Evolutionary conservation across 2,888 invertebrate species (phyloP), one percentile per base, ranked within the genome.

Genomic region (Lasioglossum villosulum): DNA sequence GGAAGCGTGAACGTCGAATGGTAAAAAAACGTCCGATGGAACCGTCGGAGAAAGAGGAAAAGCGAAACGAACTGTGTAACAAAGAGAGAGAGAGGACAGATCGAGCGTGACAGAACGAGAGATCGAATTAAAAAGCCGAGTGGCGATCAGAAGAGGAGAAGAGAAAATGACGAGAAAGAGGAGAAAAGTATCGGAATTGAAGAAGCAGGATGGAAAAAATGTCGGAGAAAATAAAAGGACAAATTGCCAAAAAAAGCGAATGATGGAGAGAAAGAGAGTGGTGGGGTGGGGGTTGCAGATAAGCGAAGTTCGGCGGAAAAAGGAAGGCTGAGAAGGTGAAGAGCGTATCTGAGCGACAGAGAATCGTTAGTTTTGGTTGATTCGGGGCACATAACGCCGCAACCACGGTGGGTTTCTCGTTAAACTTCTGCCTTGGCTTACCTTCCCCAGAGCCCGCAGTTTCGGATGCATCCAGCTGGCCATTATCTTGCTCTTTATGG

Each of bases 401-500:
- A 34, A 73, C 59, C 78, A 74, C 30, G 79, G 48, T 75, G 74
- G 63, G 66, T 77, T 74, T 75, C 78, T 80, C 88, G 77, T 88
- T 86, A 75, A 88, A 78, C 73, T 86, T 81, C 80, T 79, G 59
- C 82, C 68, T 70, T 68, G 66, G 72, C 80, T 84, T 86, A 81
- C 87, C 86, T 81, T 76, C 68, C 76, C 75, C 56, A 56, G 30
- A 76, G 39, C 42, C 63, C 66, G 85, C 75, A 75, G 75, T 84
- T 88, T 88, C 82, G 82, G 76, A 80, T 83, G 88, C 82, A 84
- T 84, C 78, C 88, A 77, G 75, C 77, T 80, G 45, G 75, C 86
- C 82, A 87, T 89, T 88, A 89, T 86, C 86, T 80, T 84, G 48
- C 73, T 75, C 75, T 88, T 88, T 84, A 89, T 84, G 88, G 84